Conservation (phyloP, 2,113 vertebrate species). For the Numenius arquata region DNA sequence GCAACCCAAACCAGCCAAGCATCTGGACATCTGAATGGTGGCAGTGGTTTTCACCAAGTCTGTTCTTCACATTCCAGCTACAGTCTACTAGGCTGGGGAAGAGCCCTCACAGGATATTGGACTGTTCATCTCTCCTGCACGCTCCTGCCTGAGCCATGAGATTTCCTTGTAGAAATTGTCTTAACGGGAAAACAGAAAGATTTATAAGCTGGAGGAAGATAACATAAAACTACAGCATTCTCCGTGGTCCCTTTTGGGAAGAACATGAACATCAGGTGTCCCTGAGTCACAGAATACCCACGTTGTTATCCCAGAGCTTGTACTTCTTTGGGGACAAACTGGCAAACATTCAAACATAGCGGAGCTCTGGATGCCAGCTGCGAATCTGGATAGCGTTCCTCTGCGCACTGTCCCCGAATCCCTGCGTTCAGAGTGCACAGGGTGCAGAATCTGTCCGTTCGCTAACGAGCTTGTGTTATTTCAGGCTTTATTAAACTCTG, state of each 20-base stretch:
- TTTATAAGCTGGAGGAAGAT: background rate
- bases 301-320: rapidly evolving
- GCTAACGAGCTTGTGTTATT: background rate
- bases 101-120: background rate
- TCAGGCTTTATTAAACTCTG: background rate
- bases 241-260: rapidly evolving
- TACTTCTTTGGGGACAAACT: background rate
- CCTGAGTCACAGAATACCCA: background rate
- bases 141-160: background rate
- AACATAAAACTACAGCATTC: background rate
- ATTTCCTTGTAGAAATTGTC: background rate
- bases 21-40: background rate
- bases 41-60: background rate
- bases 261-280: background rate
- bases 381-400: background rate
- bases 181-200: background rate
- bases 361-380: background rate
- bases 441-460: background rate
- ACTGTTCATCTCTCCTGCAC: background rate
- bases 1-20: background rate
- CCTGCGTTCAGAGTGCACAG: background rate
- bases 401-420: background rate
- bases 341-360: background rate
- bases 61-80: background rate
- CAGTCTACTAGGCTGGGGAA: background rate